Percentiles rank a stretch among this genome's conserved stretches.
Evolutionary conservation across 2,797 vertebrate genomes (phyloP).

Genomic region (Tenualosa thibaudeaui): DNA sequence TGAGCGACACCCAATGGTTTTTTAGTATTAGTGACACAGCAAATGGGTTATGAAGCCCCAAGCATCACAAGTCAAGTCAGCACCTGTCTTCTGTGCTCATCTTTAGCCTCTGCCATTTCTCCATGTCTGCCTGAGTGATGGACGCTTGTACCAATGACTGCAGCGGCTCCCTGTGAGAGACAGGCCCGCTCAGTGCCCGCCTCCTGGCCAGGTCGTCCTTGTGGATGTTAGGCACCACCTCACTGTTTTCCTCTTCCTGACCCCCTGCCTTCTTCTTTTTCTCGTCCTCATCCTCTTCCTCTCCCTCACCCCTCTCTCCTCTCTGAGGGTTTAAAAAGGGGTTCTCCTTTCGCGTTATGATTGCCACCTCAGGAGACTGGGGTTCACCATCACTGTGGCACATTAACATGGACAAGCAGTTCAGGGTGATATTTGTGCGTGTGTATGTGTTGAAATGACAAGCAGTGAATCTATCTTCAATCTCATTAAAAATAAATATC

Average conservation of each 20-base stretch:
- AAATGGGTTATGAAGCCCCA: not conserved
- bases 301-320: slow-evolving; percentile 23
- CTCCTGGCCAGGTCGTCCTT: slow-evolving; percentile 80
- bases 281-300: slow-evolving; percentile 21
- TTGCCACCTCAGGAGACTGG: slow-evolving; percentile 54
- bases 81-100: slow-evolving; percentile 87
- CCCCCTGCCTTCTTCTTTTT: slow-evolving; percentile 27
- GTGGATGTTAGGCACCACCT: slow-evolving; percentile 71
- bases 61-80: slow-evolving; percentile 4
- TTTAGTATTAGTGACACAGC: not conserved
- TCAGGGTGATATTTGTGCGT: not conserved
- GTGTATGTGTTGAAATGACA: not conserved
- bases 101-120: slow-evolving; percentile 91
- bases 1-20: not conserved
- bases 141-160: slow-evolving; percentile 71
- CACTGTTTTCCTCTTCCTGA: slow-evolving; percentile 49
- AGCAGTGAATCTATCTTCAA: not conserved
- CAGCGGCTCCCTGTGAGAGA: slow-evolving; percentile 68
- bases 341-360: slow-evolving; percentile 70
- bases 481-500: too few species aligned
- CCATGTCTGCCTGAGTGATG: slow-evolving; percentile 86
- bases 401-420: slow-evolving; percentile 30
- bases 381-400: slow-evolving; percentile 66
- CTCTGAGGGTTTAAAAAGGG: slow-evolving; percentile 49
- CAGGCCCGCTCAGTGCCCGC: slow-evolving; percentile 69